Base-by-base conservation (phyloP, 2,888 invertebrate genomes). In the Oasisia sp. region DNA sequence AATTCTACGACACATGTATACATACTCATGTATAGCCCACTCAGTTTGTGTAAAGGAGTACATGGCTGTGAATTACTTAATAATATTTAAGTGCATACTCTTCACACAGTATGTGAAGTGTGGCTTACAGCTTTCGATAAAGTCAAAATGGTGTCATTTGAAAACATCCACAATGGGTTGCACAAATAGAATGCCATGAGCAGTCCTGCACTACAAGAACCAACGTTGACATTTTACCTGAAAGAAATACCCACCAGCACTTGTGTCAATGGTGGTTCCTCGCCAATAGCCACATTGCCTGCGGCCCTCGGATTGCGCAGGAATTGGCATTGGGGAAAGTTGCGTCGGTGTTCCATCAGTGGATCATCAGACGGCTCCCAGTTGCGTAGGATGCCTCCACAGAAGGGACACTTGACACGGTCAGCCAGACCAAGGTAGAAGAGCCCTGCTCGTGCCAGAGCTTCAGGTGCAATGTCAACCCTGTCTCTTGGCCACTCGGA, bases 341-440 rank as follows among this genome's bases (percentile, higher is more conserved):
- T 74, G 27, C 74, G 74, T 19, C n/a, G 74, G 7, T 74, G 74
- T 7, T 74, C 74, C 27, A 19, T 74, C 74, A 19, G 0, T 74
- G 74, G 74, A 19, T 74, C 74, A 19, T 74, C 27, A 0, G 27
- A 74, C n/a, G 74, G 74, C 8, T 74, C 74, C 74, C 74, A 74
- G 74, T 74, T 74, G 27, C 74, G 8, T 7, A 74, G n/a, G 74
- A 74, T 74, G 74, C 74, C 74, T 2, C 74, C 74, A 74, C 74
- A 74, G 74, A 74, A 74, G 27, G 74, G 5, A 74, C 74, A 74
- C 74, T 74, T 74, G 74, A 74, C 74, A 74, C 74, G 74, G 74
- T 27, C 74, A 74, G 74, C 74, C 74, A 74, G 74, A 74, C 74
- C 74, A 74, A 74, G 74, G 74, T 74, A 74, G 74, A 74, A 74